Evolutionary conservation across 1,140 invertebrate species (phyloP).

Genomic region (Catajapyx aquilonaris): DNA sequence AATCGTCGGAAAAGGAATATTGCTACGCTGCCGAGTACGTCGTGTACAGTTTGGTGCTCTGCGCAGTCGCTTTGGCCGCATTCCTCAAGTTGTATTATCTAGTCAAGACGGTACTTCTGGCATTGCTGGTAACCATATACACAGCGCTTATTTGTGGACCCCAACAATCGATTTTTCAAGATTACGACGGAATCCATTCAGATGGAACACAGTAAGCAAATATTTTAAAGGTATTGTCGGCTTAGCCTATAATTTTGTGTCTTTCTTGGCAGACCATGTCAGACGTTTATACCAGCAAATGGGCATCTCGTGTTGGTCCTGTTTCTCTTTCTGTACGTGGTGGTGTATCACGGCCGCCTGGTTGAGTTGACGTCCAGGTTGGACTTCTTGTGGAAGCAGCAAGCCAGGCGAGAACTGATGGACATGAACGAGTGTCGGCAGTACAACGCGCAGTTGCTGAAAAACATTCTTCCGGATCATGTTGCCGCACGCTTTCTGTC

Average conservation of each 20-base stretch:
- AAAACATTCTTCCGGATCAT: slow-evolving; percentile 90
- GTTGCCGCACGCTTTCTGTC: slow-evolving; percentile 82
- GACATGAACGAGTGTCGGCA: slow-evolving; percentile 75
- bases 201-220: too few species aligned
- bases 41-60: slow-evolving; percentile 83
- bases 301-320: too few species aligned
- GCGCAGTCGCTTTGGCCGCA: slow-evolving; percentile 67
- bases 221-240: too few species aligned
- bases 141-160: slow-evolving; percentile 39
- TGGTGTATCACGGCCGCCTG: slow-evolving; percentile 72
- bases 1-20: too few species aligned
- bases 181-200: too few species aligned
- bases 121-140: slow-evolving; percentile 49
- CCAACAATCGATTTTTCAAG: slow-evolving; percentile 22
- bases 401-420: slow-evolving; percentile 68
- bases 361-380: slow-evolving; percentile 74
- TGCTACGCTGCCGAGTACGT: slow-evolving; percentile 65
- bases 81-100: slow-evolving; percentile 83
- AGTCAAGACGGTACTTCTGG: slow-evolving; percentile 61
- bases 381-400: slow-evolving; percentile 89
- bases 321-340: slow-evolving; percentile 60
- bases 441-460: slow-evolving; percentile 63
- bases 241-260: too few species aligned
- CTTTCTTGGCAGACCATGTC: too few species aligned
- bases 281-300: too few species aligned